phyloP scores from a whole-genome alignment of 2,888 invertebrate species.

The Thymelicus acteon region DNA sequence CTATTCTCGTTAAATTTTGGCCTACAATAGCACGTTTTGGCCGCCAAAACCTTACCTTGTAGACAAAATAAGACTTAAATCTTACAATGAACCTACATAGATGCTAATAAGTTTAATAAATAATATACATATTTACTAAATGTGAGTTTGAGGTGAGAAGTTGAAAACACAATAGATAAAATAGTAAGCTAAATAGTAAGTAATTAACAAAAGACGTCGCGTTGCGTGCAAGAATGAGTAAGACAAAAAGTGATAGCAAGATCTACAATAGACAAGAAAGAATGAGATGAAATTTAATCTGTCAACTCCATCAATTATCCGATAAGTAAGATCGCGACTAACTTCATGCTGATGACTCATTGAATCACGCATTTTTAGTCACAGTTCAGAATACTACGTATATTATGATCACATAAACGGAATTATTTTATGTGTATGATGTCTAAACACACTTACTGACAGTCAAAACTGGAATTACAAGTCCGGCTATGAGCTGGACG shows the following conservation, averaged over 20 bases:
- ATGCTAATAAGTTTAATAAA: too few species aligned
- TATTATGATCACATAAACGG: constrained; percentile 35
- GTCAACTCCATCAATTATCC: constrained; percentile 51
- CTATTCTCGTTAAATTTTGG: too few species aligned
- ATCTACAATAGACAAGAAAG: constrained; percentile 53
- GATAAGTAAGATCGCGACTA: constrained; percentile 59
- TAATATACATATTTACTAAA: background rate
- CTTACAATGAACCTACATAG: too few species aligned
- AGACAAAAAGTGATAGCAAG: constrained; percentile 62
- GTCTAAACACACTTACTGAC: background rate
- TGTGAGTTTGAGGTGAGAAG: background rate
- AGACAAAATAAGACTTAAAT: too few species aligned
- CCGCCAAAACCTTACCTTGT: too few species aligned
- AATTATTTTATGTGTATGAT: background rate
- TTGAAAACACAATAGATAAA: background rate
- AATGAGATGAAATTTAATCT: constrained; percentile 58
- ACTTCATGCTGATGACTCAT: constrained; percentile 71
- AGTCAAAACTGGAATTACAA: background rate
- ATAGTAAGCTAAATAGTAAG: constrained; percentile 55
- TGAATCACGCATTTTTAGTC: constrained; percentile 51
- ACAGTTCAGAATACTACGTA: constrained; percentile 47
- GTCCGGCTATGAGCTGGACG: too few species aligned
- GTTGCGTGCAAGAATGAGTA: constrained; percentile 55
- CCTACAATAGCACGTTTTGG: too few species aligned
- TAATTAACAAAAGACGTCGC: constrained; percentile 72